Evolutionary conservation across 2,888 invertebrate species (phyloP), one percentile per base, ranked within the genome.

Genomic region (Drosophila yooni): DNA sequence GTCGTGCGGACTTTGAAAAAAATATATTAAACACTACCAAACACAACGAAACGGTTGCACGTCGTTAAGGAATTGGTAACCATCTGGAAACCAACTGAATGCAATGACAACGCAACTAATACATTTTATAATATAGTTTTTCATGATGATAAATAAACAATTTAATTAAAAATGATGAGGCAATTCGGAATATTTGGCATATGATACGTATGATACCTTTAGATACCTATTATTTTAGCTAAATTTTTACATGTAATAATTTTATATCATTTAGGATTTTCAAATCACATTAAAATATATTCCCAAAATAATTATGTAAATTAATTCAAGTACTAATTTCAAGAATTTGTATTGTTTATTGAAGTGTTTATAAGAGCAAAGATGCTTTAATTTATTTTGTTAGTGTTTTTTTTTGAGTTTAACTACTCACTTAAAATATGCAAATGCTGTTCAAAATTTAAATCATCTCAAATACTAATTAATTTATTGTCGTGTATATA

Each of bases 1-100:
- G 74, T 75, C 81, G 84, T 89, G 84, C 82, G 72, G 81, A 70
- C 52, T 34, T 56, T 29, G 56, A 36, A 46, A 48, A 40, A 33
- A 36, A 25, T 8, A n/a, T 53, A 48, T 52, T 34, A 51, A 50
- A 57, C 38, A 51, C 18, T 46, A 53, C n/a, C 11, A 38, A 31
- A 50, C 18, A 15, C 27, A 67, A 38, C 53, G 65, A 67, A 75
- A 76, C 58, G 40, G 48, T 59, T 63, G 70, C 74, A 60, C 31
- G 52, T 68, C 50, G 54, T 36, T 50, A 52, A 25, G 61, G 51
- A 67, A 50, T 56, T 70, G 63, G 57, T 36, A 27, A 29, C 48
- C 65, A 65, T 70, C 46, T 70, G 70, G 36, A 60, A 59, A 59
- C 27, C 59, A 36, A 66, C 43, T 40, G 51, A 52, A 60, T 34